Base-by-base conservation (phyloP, 2,888 invertebrate species). In the Acrobasis suavella region DNA sequence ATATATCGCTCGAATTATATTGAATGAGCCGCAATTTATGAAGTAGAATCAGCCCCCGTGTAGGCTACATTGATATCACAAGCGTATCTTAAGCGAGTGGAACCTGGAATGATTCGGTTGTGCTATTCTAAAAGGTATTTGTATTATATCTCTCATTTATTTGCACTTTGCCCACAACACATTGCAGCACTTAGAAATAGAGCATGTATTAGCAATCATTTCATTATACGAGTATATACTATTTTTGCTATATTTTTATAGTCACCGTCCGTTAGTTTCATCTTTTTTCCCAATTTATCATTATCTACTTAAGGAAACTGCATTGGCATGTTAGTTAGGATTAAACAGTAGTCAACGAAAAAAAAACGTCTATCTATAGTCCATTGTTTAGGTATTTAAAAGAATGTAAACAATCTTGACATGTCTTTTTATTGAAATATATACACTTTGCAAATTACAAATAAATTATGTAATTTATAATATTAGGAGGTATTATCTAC, bases 41-140 rank as follows among this genome's bases (percentile, higher is more conserved):
- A 32, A 32, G 32, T 32, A 32, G 22, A 32, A 2, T 32, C 32
- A 14, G 46, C 14, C 14, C 46, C 42, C 8, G 14, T 17, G 14
- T 42, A 42, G 39, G 42, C 56, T 56, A 42, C 42, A 42, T 37
- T 38, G 42, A 51, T 60, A 51, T 60, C 60, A 60, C 60, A 60
- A 60, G 51, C 51, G 16, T 59, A 55, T 42, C 42, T 42, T 46
- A 46, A 46, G 14, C 46, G 50, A 51, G 39, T 50, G 66, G 67
- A 67, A 66, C 61, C 67, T 7, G 42, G 58, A 49, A 46, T 59
- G 58, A 32, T 59, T 59, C n/a, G 22, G 32, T 63, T 60, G 59
- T 61, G 59, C 54, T 64, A 51, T 10, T 51, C 22, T 52, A 52
- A 32, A 52, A 52, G 32, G n/a, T 52, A 52, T n/a, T 16, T 46